A percentile compares a stretch with the other conserved stretches of the same genome.
Evolutionary conservation across 1,140 invertebrate species (phyloP).

Genomic region (Sinella curviseta): DNA sequence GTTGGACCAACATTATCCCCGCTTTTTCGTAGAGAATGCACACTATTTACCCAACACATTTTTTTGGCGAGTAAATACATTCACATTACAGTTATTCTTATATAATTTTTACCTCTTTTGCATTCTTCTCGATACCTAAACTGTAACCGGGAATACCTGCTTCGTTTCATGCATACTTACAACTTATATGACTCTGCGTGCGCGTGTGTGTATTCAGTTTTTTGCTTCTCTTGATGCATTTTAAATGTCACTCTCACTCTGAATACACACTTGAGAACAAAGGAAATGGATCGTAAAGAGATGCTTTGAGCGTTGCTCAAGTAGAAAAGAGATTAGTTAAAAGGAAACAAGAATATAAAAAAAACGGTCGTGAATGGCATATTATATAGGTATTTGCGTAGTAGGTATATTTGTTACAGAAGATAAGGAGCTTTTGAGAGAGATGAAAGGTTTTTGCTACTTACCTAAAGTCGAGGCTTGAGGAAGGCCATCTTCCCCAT

Average conservation of each 20-base stretch:
- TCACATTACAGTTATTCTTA: too few relatives aligned
- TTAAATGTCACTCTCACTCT: conserved; percentile 4
- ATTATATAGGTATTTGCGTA: too few relatives aligned
- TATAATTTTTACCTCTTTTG: too few relatives aligned
- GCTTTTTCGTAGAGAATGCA: too few relatives aligned
- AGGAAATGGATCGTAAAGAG: conserved; percentile 24
- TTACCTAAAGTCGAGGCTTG: conserved; percentile 22
- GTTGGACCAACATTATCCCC: too few relatives aligned
- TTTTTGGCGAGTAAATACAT: too few relatives aligned
- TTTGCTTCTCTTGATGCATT: conserved; percentile 2
- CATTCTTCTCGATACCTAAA: too few relatives aligned
- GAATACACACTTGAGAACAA: not conserved
- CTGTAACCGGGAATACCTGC: not conserved
- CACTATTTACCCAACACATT: too few relatives aligned
- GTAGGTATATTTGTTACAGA: not conserved
- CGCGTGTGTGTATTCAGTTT: too few relatives aligned
- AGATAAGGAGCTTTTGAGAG: not conserved
- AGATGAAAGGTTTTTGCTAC: not conserved
- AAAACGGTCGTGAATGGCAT: not conserved
- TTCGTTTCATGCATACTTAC: not conserved
- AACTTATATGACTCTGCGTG: too few relatives aligned
- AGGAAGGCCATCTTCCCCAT: conserved; percentile 7
- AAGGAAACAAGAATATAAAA: not conserved
- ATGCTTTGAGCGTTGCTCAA: not conserved
- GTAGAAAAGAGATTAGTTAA: conserved; percentile 11